Evolutionary conservation across 2,888 invertebrate genomes (phyloP).

Genomic region (Hydriomena furcata): DNA sequence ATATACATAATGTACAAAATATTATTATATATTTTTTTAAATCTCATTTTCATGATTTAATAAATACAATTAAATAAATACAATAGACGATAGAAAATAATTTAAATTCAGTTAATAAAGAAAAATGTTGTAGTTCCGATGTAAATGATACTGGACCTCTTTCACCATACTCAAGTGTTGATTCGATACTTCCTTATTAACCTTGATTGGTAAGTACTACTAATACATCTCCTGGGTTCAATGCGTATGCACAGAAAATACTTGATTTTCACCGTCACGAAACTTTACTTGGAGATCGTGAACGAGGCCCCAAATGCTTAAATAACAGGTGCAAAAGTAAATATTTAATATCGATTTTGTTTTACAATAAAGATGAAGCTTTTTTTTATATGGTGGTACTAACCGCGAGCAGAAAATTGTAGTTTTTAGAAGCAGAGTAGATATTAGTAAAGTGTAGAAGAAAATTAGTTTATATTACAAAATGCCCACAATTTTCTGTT

Average conservation of each 20-base stretch:
- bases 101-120: background rate
- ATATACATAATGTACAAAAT: conserved; percentile 78
- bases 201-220: too few relatives aligned
- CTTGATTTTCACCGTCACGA: too few relatives aligned
- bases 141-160: too few relatives aligned
- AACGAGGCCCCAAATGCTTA: conserved; percentile 50
- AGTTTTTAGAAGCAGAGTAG: background rate
- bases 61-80: conserved; percentile 11
- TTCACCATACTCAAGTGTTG: too few relatives aligned
- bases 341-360: background rate
- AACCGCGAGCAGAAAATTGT: conserved; percentile 1
- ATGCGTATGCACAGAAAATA: too few relatives aligned
- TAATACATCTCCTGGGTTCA: too few relatives aligned
- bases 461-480: conserved; percentile 18
- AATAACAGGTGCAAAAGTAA: conserved; percentile 64
- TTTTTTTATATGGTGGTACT: too few relatives aligned
- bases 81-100: background rate
- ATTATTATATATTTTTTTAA: conserved; percentile 46
- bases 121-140: too few relatives aligned
- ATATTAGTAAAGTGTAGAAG: conserved; percentile 6
- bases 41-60: conserved; percentile 21
- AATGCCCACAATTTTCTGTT: conserved; percentile 11
- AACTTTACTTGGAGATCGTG: too few relatives aligned
- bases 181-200: too few relatives aligned
- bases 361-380: too few relatives aligned